Percentiles rank a stretch among this genome's conserved stretches.
Evolutionary conservation across 1,140 invertebrate genomes (phyloP).

Genomic region (Akabosia matsudoensis): DNA sequence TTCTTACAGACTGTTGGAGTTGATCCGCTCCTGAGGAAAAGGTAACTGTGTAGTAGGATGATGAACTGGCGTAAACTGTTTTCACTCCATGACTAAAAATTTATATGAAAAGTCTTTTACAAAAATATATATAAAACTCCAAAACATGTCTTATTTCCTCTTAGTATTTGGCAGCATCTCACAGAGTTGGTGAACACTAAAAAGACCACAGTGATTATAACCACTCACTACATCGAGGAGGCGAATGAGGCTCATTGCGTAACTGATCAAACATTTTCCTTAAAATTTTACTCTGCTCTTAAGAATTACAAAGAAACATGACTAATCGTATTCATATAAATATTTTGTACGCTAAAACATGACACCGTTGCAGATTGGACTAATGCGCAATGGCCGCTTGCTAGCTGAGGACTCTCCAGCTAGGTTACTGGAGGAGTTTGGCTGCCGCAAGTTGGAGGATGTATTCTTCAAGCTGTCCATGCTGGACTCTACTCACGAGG

Average conservation of each 20-base stretch:
- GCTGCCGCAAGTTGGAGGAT: constrained; percentile 80
- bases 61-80: too few species aligned
- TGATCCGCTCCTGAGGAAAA: constrained; percentile 82
- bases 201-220: constrained; percentile 72
- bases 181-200: constrained; percentile 75
- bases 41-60: too few species aligned
- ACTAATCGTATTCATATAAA: background rate
- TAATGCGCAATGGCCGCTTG: constrained; percentile 87
- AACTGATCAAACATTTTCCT: constrained; percentile 48
- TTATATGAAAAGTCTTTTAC: too few species aligned
- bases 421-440: constrained; percentile 74
- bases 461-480: constrained; percentile 90
- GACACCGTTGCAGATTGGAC: constrained; percentile 75
- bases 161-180: constrained; percentile 86
- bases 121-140: too few species aligned
- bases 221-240: constrained; percentile 92
- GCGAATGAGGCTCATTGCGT: constrained; percentile 82
- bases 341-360: constrained; percentile 17
- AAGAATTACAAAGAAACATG: background rate
- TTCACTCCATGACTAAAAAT: too few species aligned
- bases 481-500: constrained; percentile 50
- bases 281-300: background rate
- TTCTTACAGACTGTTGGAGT: constrained; percentile 72
- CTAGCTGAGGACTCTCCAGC: constrained; percentile 88
- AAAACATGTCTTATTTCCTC: background rate